Evolutionary conservation across 2,113 vertebrate genomes (phyloP).

Genomic region (Myiopsitta monachus): DNA sequence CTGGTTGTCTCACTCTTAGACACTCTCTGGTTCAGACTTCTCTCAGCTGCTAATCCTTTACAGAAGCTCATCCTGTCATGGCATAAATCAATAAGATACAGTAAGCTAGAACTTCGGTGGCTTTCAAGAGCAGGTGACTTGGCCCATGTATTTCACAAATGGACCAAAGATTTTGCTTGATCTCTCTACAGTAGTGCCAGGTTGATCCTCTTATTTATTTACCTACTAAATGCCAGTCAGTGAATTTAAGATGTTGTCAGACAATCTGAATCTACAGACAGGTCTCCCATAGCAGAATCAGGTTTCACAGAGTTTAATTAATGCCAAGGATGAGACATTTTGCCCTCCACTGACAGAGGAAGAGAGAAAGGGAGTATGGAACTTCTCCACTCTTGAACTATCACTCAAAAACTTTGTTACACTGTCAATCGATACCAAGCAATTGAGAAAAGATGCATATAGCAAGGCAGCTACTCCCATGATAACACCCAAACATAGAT

Average conservation of each 20-base stretch:
- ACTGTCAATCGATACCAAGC: background rate
- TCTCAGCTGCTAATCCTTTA: background rate
- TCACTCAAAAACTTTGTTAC: constrained; percentile 55
- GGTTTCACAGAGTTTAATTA: constrained; percentile 7
- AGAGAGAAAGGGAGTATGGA: background rate
- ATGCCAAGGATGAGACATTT: background rate
- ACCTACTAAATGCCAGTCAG: background rate
- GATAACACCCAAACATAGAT: background rate
- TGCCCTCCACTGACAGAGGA: background rate
- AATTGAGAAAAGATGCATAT: constrained; percentile 15
- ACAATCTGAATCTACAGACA: background rate
- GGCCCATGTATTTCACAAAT: background rate
- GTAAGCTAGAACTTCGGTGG: background rate
- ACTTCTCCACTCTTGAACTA: constrained; percentile 37
- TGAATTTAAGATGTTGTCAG: constrained; percentile 1
- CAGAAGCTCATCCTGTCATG: background rate
- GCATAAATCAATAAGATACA: background rate
- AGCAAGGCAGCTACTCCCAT: background rate
- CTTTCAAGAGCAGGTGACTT: background rate
- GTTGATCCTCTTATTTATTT: background rate
- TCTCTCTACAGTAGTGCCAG: background rate
- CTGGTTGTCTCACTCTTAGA: background rate
- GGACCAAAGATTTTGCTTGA: background rate
- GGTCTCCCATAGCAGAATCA: background rate
- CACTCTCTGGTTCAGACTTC: background rate